Conservation (phyloP, 2,888 invertebrate species). For the Eristalis intricaria region DNA sequence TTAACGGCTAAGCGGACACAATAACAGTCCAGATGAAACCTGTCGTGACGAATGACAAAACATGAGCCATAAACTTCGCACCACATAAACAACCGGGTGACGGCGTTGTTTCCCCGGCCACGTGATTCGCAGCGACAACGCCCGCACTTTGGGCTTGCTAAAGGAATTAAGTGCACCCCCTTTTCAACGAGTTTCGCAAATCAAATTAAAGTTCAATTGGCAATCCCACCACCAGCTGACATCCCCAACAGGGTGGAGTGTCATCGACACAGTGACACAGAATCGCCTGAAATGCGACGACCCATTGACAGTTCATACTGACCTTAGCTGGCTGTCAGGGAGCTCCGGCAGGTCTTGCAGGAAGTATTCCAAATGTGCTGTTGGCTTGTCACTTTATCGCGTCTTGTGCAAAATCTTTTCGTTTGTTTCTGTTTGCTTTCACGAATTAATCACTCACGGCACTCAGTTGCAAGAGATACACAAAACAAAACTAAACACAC, state of each 20-base stretch:
- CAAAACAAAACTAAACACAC: not conserved
- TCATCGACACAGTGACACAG: constrained; percentile 43
- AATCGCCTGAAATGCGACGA: not conserved
- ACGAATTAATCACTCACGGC: not conserved
- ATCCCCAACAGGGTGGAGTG: not conserved
- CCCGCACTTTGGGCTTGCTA: not conserved
- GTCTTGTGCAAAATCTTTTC: not conserved
- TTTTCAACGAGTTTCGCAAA: not conserved
- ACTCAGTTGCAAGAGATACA: not conserved
- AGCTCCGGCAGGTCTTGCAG: not conserved
- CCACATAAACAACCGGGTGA: not conserved
- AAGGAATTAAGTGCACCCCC: not conserved
- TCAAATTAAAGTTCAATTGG: constrained; percentile 10
- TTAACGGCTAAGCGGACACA: constrained; percentile 29
- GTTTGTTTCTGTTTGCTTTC: not conserved
- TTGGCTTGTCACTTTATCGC: not conserved
- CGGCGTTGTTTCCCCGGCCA: not conserved
- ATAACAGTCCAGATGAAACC: constrained; percentile 42
- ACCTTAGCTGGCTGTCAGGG: constrained; percentile 21
- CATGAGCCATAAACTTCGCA: constrained; percentile 39
- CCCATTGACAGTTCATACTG: constrained; percentile 26
- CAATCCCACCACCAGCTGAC: not conserved
- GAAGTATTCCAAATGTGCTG: not conserved
- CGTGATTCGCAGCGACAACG: not conserved
- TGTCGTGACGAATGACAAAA: constrained; percentile 42